Base-by-base conservation (phyloP, 2,113 vertebrate genomes). In the Plestiodon gilberti region DNA sequence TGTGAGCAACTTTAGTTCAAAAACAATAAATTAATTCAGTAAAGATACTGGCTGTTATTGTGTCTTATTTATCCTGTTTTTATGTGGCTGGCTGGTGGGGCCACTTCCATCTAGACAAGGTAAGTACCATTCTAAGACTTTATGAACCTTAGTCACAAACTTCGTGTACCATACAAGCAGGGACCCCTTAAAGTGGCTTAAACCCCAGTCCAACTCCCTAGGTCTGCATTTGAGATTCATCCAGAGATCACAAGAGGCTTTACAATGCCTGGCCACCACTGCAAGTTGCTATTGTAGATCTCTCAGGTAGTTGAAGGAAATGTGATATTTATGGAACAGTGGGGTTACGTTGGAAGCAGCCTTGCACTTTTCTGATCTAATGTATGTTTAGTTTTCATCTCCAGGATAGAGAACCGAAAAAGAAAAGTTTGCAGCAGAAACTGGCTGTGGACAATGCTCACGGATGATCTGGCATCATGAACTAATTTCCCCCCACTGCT, bases 11-110 rank as follows among this genome's bases (percentile, higher is more conserved):
- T 97, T 97, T 96, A 97, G 96, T 98, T 97, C 98, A 96, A 94
- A 94, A 97, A 98, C 96, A 98, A 99, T 99, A 98, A 99, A 99
- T 96, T 98, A 97, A 97, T 98, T 98, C 97, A 96, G 96, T 97
- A 95, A 96, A 96, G 94, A 94, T 96, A 97, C 88, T 71, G 82
- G 89, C 95, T 88, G 89, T 91, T 13, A 82, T 84, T 64, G 94
- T 95, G 95, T 93, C 90, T 92, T 93, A 2, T 96, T 95, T 95
- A 81, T 93, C 43, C 43, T 48, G 43, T 48, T 4, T 48, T 83
- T 90, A 87, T 73, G 3, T 28, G 65, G 28, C 20, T 81, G 69
- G 2, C 14, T 85, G 1, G 52, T 25, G 23, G 48, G 22, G 22
- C 30, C 25, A 22, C 55, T 20, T 61, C 25, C 9, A 0, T 18